Percentiles rank a stretch among this genome's conserved stretches.
These are phyloP conservation scores for Euspilapteryx auroguttella DNA, from an alignment of 2,888 invertebrate genomes.

Conservation along the genomic window DNA sequence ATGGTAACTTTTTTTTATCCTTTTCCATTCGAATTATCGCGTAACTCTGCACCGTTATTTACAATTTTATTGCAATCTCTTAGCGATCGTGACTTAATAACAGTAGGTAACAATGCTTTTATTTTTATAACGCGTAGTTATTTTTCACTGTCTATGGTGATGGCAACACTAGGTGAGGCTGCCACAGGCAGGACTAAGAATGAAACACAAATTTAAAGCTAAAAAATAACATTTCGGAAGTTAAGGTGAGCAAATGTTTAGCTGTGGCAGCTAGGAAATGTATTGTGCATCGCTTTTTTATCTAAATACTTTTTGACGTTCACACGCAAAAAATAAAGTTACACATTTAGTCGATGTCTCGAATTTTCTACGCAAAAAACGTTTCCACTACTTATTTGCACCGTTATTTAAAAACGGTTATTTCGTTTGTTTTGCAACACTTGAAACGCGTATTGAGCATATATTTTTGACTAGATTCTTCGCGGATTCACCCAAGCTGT, in stretches of 20 bases:
- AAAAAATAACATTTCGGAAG: constrained; percentile 46
- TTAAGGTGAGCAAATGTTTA: too few species aligned
- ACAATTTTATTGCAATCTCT: constrained; percentile 56
- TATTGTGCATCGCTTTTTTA: constrained; percentile 25
- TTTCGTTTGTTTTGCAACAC: neutral
- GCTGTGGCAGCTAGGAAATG: constrained; percentile 24
- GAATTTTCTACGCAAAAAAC: constrained; percentile 30
- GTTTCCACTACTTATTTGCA: constrained; percentile 19
- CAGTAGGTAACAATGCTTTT: too few species aligned
- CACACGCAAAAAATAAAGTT: constrained; percentile 36
- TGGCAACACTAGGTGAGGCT: constrained; percentile 17
- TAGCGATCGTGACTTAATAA: too few species aligned
- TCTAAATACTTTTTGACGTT: constrained; percentile 21
- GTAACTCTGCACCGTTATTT: constrained; percentile 30
- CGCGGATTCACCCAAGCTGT: too few species aligned
- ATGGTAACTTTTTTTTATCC: constrained; percentile 29
- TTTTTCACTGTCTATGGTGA: constrained; percentile 53
- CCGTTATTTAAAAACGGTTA: neutral
- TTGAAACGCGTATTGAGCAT: neutral
- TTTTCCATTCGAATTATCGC: constrained; percentile 15
- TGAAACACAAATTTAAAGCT: constrained; percentile 32
- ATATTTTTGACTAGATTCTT: neutral
- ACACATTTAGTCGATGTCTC: constrained; percentile 59
- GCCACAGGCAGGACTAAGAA: constrained; percentile 20
- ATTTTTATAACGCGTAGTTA: too few species aligned